Evolutionary conservation across 2,797 vertebrate species (phyloP).

Genomic region (Borostomias antarcticus): DNA sequence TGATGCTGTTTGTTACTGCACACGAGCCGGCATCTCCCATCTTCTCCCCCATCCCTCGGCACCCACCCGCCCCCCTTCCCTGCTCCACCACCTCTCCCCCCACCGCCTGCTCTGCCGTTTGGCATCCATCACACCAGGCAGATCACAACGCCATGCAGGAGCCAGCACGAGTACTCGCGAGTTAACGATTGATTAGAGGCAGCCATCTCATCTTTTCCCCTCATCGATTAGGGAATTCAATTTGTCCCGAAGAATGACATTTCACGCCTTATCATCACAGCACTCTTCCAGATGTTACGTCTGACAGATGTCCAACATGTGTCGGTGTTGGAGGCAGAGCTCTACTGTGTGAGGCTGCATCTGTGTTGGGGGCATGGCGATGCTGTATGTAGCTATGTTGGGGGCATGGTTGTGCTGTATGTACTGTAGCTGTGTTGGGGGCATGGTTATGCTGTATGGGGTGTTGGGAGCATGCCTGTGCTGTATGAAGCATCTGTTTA

Average conservation of each 20-base stretch:
- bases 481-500: too few relatives aligned
- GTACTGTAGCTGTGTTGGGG: too few relatives aligned
- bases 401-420: too few relatives aligned
- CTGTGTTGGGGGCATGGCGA: too few relatives aligned
- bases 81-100: neutral
- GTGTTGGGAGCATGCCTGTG: too few relatives aligned
- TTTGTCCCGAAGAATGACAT: slow-evolving; percentile 4
- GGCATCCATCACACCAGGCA: neutral
- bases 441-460: too few relatives aligned
- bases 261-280: slow-evolving; percentile 1
- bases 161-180: neutral
- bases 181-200: neutral
- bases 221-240: slow-evolving; percentile 5
- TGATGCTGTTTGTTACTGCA: slow-evolving; percentile 29
- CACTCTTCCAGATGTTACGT: neutral
- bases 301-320: neutral
- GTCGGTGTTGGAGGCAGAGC: neutral
- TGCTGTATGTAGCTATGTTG: too few relatives aligned
- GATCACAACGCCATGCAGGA: neutral
- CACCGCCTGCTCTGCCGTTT: neutral
- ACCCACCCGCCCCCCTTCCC: neutral
- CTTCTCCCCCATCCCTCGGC: slow-evolving; percentile 1
- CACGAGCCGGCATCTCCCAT: neutral
- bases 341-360: neutral
- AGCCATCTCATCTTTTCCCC: slow-evolving; percentile 2